Percentiles rank a stretch among this genome's conserved stretches.
Evolutionary conservation across 2,113 vertebrate genomes (phyloP).

Genomic region (Gracilinanus agilis): DNA sequence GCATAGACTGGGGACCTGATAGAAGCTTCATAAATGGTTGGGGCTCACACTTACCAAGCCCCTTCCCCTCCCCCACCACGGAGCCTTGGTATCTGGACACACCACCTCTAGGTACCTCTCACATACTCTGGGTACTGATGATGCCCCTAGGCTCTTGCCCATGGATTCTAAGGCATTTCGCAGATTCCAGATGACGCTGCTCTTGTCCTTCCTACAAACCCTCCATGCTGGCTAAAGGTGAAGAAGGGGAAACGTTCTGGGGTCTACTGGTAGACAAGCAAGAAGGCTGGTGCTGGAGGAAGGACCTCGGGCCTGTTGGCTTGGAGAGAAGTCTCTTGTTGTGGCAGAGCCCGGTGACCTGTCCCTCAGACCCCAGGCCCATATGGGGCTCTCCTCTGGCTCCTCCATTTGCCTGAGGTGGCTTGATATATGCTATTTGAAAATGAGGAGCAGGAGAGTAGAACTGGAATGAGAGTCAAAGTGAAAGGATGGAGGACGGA

Average conservation of each 20-base stretch:
- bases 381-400: neutral
- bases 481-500: neutral
- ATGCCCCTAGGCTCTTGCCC: neutral
- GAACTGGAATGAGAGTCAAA: constrained; percentile 13
- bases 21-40: neutral
- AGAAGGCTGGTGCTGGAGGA: constrained; percentile 4
- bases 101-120: neutral
- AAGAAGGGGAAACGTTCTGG: neutral
- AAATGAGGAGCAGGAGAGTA: neutral
- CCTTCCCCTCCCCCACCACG: neutral
- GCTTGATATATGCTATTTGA: neutral
- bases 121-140: neutral
- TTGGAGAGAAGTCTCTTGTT: neutral
- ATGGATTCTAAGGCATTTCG: neutral
- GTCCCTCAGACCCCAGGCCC: neutral
- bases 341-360: neutral
- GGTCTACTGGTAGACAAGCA: neutral
- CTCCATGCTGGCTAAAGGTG: neutral
- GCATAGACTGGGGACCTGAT: neutral
- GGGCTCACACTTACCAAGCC: neutral
- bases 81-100: neutral
- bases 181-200: neutral
- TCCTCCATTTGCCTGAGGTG: neutral
- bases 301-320: neutral
- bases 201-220: neutral